Evolutionary conservation across 2,113 vertebrate species (phyloP), one percentile per base, ranked within the genome.

Genomic region (Oryzias melastigma): DNA sequence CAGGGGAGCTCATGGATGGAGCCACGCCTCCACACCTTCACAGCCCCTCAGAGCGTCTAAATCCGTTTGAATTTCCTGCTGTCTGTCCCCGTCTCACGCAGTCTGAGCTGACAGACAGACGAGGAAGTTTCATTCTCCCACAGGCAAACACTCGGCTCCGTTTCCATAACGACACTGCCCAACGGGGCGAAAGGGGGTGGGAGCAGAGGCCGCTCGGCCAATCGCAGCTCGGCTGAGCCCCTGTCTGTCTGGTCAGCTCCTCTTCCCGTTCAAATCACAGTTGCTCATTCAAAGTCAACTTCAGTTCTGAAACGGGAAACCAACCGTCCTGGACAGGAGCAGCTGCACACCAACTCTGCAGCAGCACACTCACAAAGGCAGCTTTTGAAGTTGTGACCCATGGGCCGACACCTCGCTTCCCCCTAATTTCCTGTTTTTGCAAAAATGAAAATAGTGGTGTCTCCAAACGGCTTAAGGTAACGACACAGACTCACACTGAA

Each of bases 141-240:
- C 68, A 52, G 67, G 51, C 14, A 58, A 66, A 71, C 55, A 62
- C 70, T 55, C 43, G 1, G 63, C 69, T 79, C 69, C 0, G 81
- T 88, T 87, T 87, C 86, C 88, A 87, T 85, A 81, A 83, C 73
- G 84, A 89, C 78, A 85, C 84, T 74, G 88, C 84, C 77, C 71
- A 77, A 71, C 66, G 65, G 18, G 52, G 46, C 43, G 35, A 65
- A 53, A 65, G 71, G 63, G 73, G 87, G 78, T 44, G 82, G 77
- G 69, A 74, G 20, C 53, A 75, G 71, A 72, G 59, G 63, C 63
- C 50, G 50, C 64, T 42, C 73, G 65, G 65, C 86, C 85, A 89
- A 83, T 89, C 69, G 65, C 2, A 14, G 41, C 16, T n/a, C 62
- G 58, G 83, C 65, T 62, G 10, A 20, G 62, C 54, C 7, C n/a